A percentile compares a stretch with the other conserved stretches of the same genome.
Conservation (phyloP, 2,888 invertebrate species). For the Aromia moschata region DNA sequence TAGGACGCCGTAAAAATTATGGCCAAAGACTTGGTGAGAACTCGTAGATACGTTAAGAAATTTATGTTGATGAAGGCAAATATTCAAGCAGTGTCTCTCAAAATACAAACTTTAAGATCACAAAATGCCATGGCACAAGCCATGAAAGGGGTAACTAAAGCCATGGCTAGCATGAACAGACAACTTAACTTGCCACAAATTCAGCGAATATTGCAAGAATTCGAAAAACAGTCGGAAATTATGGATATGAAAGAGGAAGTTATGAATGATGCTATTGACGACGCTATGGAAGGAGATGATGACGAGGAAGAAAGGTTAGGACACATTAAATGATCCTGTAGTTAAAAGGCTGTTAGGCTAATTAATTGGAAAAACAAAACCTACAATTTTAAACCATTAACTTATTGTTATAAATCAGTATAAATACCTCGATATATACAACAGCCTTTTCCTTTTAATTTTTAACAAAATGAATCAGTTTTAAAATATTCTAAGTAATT, state of each 20-base stretch:
- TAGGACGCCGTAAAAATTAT: conserved; percentile 99
- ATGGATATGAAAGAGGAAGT: conserved; percentile 99
- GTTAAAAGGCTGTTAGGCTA: too few relatives aligned
- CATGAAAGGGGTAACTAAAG: conserved; percentile 98
- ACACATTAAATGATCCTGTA: too few relatives aligned
- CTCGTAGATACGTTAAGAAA: conserved; percentile 94
- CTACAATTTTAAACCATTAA: too few relatives aligned
- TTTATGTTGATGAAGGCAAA: conserved; percentile 99
- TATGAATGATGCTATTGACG: conserved; percentile 99
- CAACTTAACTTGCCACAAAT: conserved; percentile 98
- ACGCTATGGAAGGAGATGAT: conserved; percentile 98
- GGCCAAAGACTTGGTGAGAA: conserved; percentile 98
- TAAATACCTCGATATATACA: too few relatives aligned
- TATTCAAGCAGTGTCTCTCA: conserved; percentile 96
- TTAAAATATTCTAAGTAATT: too few relatives aligned
- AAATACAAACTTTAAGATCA: conserved; percentile 96
- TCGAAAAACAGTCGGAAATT: conserved; percentile 99
- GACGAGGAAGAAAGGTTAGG: conserved; percentile 96
- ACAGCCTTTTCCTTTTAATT: too few relatives aligned
- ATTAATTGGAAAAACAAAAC: too few relatives aligned
- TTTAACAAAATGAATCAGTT: too few relatives aligned
- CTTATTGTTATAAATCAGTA: too few relatives aligned
- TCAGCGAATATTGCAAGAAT: conserved; percentile 95
- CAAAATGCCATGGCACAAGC: conserved; percentile 99
- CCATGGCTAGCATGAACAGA: conserved; percentile 98